Evolutionary conservation across 2,113 vertebrate species (phyloP).

Genomic region (Clarias gariepinus): DNA sequence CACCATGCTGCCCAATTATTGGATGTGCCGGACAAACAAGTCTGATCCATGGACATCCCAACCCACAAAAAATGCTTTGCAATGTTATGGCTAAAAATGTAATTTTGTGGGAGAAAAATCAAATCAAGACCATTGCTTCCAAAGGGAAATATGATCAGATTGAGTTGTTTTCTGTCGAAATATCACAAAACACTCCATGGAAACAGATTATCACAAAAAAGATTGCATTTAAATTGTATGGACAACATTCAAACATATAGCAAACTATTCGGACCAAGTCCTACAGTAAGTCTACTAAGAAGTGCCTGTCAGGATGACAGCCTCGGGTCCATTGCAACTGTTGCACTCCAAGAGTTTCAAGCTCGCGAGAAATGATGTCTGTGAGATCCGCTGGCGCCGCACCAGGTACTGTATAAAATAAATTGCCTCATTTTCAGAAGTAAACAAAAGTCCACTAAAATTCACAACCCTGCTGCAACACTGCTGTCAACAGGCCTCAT

Average conservation of each 20-base stretch:
- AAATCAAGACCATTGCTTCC: slow-evolving; percentile 32
- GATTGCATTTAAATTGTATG: slow-evolving; percentile 1
- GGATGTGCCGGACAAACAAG: too few relatives aligned
- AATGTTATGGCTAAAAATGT: slow-evolving; percentile 14
- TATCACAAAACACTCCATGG: slow-evolving; percentile 6
- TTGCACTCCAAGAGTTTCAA: not conserved
- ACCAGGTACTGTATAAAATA: slow-evolving; percentile 29
- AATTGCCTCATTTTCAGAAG: slow-evolving; percentile 31
- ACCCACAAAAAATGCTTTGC: too few relatives aligned
- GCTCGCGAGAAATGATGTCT: not conserved
- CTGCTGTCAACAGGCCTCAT: not conserved
- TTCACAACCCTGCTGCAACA: slow-evolving; percentile 34
- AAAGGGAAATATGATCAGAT: slow-evolving; percentile 27
- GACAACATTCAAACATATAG: slow-evolving; percentile 4
- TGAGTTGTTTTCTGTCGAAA: slow-evolving; percentile 34
- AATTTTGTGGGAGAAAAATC: slow-evolving; percentile 36
- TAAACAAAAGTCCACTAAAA: slow-evolving; percentile 30
- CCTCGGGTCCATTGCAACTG: not conserved
- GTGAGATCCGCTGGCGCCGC: slow-evolving; percentile 1
- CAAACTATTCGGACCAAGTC: not conserved
- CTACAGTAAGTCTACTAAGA: not conserved
- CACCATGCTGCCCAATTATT: too few relatives aligned
- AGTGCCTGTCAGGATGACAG: not conserved
- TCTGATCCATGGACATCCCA: too few relatives aligned
- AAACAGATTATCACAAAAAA: slow-evolving; percentile 12